Conservation (phyloP, 2,113 vertebrate species). For the Triplophysa siluroides region DNA sequence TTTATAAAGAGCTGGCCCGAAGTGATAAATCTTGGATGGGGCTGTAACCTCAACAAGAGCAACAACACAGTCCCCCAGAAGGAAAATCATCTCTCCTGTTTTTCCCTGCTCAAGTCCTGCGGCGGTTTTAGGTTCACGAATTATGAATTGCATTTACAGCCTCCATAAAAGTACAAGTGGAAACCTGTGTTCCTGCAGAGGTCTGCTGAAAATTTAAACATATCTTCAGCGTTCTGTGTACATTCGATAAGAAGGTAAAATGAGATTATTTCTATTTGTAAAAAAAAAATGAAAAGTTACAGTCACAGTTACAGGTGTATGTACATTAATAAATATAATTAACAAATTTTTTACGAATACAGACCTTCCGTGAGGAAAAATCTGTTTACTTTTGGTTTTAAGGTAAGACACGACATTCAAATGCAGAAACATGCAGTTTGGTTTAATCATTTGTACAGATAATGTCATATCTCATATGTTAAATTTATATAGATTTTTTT, state of each 20-base stretch:
- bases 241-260: background rate
- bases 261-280: background rate
- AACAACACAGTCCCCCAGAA: constrained; percentile 55
- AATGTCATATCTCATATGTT: too few relatives aligned
- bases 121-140: constrained; percentile 67
- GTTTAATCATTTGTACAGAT: too few relatives aligned
- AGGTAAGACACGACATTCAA: too few relatives aligned
- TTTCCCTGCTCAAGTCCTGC: constrained; percentile 56
- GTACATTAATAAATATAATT: too few relatives aligned
- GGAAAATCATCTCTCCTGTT: constrained; percentile 54
- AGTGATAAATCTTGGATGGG: constrained; percentile 31
- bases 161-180: constrained; percentile 64
- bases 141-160: constrained; percentile 68
- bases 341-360: too few relatives aligned
- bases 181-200: constrained; percentile 61
- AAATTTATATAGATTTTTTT: too few relatives aligned
- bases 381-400: too few relatives aligned
- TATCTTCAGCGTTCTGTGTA: constrained; percentile 40
- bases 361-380: too few relatives aligned
- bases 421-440: too few relatives aligned
- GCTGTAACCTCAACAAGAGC: constrained; percentile 54
- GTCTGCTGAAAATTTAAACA: constrained; percentile 59
- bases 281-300: background rate
- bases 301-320: too few relatives aligned
- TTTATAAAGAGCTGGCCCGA: background rate